phyloP scores from a whole-genome alignment of 2,113 vertebrate species.

The Phalacrocorax pelagicus region DNA sequence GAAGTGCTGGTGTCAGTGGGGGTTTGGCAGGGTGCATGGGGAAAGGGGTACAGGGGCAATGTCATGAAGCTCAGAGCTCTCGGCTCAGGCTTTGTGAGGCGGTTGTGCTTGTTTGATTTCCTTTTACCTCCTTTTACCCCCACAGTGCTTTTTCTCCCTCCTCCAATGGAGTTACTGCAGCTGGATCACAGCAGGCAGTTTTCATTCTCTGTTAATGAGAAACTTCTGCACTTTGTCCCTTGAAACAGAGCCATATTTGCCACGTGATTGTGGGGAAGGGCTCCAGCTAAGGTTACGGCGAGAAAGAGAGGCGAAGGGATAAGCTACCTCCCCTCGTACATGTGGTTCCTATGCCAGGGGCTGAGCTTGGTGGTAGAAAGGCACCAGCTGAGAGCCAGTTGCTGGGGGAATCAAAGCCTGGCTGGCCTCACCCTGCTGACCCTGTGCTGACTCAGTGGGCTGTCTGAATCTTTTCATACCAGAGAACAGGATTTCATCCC shows the following conservation, averaged over 20 bases:
- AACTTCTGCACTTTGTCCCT: conserved; percentile 80
- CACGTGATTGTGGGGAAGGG: conserved; percentile 22
- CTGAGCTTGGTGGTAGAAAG: not conserved
- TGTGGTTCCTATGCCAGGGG: not conserved
- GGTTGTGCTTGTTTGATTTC: not conserved
- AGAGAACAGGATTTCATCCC: not conserved
- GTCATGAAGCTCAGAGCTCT: not conserved
- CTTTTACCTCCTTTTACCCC: not conserved
- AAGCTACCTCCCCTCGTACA: not conserved
- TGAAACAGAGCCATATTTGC: conserved; percentile 22
- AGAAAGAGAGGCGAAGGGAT: not conserved
- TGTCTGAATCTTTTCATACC: not conserved
- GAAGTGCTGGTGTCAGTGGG: not conserved
- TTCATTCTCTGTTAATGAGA: conserved; percentile 76
- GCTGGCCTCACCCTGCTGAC: not conserved
- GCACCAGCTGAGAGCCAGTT: not conserved
- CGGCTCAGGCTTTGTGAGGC: not conserved
- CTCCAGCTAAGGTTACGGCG: not conserved
- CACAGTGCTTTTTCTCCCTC: not conserved
- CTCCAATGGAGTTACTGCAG: not conserved
- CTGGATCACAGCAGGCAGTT: conserved; percentile 47
- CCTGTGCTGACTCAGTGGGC: not conserved
- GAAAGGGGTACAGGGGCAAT: not conserved
- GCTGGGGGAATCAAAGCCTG: not conserved
- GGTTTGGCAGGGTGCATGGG: not conserved